phyloP scores from a whole-genome alignment of 2,113 vertebrate genomes.

The Calonectris borealis region DNA sequence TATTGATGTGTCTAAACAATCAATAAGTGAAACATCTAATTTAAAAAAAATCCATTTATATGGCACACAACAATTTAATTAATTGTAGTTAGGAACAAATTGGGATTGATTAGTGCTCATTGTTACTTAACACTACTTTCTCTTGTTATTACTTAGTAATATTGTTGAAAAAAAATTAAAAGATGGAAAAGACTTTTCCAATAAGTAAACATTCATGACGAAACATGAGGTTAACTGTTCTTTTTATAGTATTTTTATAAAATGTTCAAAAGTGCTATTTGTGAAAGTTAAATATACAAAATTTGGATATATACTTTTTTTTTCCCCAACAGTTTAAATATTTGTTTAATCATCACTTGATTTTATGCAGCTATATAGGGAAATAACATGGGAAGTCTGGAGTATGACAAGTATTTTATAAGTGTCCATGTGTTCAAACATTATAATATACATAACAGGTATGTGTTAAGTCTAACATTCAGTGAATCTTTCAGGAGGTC shows the following conservation, averaged over 20 bases:
- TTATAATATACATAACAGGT: not conserved
- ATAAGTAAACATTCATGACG: not conserved
- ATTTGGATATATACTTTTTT: not conserved
- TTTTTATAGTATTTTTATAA: not conserved
- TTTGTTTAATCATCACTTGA: not conserved
- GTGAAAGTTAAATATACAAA: not conserved
- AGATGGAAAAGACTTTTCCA: not conserved
- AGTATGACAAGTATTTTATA: not conserved
- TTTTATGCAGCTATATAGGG: not conserved
- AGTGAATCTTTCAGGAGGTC: not conserved
- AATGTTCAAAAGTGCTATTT: not conserved
- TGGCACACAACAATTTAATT: conserved; percentile 16
- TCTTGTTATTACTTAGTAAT: not conserved
- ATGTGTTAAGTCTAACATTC: not conserved
- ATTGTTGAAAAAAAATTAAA: not conserved
- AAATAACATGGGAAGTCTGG: not conserved
- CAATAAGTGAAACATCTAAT: conserved; percentile 36
- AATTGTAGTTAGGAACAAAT: conserved; percentile 31
- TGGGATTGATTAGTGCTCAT: conserved; percentile 46
- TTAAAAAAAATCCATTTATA: conserved; percentile 7
- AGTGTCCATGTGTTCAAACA: not conserved
- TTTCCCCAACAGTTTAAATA: not conserved
- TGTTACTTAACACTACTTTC: conserved; percentile 12
- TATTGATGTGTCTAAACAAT: conserved; percentile 12
- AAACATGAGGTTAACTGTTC: not conserved